Evolutionary conservation across 2,888 invertebrate genomes (phyloP).

Genomic region (Diaprepes abbreviatus): DNA sequence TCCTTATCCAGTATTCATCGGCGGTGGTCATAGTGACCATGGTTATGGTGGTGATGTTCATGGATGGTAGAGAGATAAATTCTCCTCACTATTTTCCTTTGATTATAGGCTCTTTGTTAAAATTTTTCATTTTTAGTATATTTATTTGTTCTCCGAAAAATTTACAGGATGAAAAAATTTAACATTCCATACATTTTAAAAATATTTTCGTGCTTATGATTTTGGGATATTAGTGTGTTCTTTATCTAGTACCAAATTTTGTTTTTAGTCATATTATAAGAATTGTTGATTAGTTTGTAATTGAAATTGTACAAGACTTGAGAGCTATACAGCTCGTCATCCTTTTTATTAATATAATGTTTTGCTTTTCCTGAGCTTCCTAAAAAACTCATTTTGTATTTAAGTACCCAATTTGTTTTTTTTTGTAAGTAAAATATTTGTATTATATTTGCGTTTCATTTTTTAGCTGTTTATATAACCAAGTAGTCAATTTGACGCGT

Average conservation of each 20-base stretch:
- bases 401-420: not conserved
- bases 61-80: slow-evolving; percentile 34
- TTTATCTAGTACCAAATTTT: too few species aligned
- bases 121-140: too few species aligned
- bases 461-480: too few species aligned
- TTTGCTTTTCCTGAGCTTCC: not conserved
- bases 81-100: not conserved
- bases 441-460: not conserved
- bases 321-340: too few species aligned
- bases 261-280: slow-evolving; percentile 1
- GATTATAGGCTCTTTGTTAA: not conserved
- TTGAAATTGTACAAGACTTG: not conserved
- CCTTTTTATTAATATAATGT: not conserved
- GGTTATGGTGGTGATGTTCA: slow-evolving; percentile 38
- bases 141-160: too few species aligned
- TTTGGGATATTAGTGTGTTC: too few species aligned
- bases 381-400: not conserved
- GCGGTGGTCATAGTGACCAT: too few species aligned
- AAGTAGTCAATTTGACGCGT: too few species aligned
- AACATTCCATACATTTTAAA: too few species aligned
- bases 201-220: too few species aligned
- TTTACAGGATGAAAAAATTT: too few species aligned
- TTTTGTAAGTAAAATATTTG: slow-evolving; percentile 3
- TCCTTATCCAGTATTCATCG: slow-evolving; percentile 44
- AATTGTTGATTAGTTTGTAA: slow-evolving; percentile 26